Evolutionary conservation across 2,113 vertebrate species (phyloP).

Genomic region (Lucifuga dentata): DNA sequence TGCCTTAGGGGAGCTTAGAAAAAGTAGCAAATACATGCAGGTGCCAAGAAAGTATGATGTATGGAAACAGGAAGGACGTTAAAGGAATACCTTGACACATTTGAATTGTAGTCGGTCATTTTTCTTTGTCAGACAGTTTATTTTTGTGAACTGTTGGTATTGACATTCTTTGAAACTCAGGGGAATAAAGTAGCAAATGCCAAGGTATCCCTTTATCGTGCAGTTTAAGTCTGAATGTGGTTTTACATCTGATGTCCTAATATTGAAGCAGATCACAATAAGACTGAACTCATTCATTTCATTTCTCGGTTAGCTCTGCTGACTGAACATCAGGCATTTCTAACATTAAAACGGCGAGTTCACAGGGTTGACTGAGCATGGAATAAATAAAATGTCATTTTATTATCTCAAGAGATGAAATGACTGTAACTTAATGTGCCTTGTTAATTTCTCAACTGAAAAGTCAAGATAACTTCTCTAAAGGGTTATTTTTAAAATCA

Average conservation of each 20-base stretch:
- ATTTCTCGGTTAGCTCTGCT: neutral
- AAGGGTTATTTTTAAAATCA: slow-evolving; percentile 28
- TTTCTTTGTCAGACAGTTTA: slow-evolving; percentile 4
- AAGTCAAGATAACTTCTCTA: neutral
- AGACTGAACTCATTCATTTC: neutral
- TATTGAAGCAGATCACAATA: neutral
- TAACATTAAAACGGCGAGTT: too few species aligned
- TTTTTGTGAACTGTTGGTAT: too few species aligned
- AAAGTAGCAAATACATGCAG: slow-evolving; percentile 22
- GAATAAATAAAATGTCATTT: neutral
- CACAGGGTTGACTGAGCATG: neutral
- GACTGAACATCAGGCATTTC: neutral
- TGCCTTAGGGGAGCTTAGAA: slow-evolving; percentile 29
- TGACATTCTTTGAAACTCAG: too few species aligned
- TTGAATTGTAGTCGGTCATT: slow-evolving; percentile 5
- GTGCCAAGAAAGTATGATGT: slow-evolving; percentile 36
- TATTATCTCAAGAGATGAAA: neutral
- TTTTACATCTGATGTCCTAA: neutral
- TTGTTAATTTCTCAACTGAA: slow-evolving; percentile 24
- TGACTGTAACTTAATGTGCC: slow-evolving; percentile 50
- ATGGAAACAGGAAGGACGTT: slow-evolving; percentile 1
- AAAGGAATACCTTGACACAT: slow-evolving; percentile 12
- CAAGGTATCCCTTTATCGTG: too few species aligned
- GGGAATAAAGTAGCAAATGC: too few species aligned
- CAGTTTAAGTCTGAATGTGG: neutral